A percentile compares a stretch with the other conserved stretches of the same genome.
phyloP scores from a whole-genome alignment of 1,140 invertebrate species.

The Bombus huntii region DNA sequence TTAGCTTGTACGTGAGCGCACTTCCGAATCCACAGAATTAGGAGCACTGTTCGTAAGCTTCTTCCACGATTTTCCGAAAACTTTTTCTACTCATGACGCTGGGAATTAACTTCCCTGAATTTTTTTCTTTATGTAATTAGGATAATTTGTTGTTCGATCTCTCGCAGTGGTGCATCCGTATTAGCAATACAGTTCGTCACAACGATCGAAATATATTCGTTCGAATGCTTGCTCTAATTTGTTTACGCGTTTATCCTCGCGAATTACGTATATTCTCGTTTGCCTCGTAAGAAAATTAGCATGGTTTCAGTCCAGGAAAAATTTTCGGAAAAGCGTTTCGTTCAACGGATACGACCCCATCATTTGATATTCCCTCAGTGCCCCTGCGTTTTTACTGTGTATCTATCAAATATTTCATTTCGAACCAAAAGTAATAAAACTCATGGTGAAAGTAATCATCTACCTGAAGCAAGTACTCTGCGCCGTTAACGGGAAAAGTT shows the following conservation, averaged over 20 bases:
- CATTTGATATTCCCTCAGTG: not conserved
- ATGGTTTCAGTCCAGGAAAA: not conserved
- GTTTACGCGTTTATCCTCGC: not conserved
- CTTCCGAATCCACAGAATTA: conserved; percentile 31
- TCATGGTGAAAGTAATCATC: not conserved
- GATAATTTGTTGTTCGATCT: not conserved
- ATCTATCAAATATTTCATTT: not conserved
- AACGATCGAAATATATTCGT: not conserved
- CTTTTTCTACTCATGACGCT: not conserved
- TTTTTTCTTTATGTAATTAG: conserved; percentile 4
- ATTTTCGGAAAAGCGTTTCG: not conserved
- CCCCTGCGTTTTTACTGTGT: no score
- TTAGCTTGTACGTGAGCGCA: conserved; percentile 44
- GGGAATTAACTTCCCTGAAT: not conserved
- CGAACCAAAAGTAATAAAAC: not conserved
- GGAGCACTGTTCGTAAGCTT: not conserved
- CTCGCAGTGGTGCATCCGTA: not conserved
- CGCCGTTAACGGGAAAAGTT: no score
- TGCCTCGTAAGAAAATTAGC: conserved; percentile 12
- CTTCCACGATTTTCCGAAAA: conserved; percentile 31
- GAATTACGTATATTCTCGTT: not conserved
- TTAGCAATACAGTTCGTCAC: not conserved
- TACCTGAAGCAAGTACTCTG: no score
- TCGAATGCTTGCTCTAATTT: not conserved
- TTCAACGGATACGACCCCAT: no score